Evolutionary conservation across 2,113 vertebrate species (phyloP).

Genomic region (Plecotus auritus): DNA sequence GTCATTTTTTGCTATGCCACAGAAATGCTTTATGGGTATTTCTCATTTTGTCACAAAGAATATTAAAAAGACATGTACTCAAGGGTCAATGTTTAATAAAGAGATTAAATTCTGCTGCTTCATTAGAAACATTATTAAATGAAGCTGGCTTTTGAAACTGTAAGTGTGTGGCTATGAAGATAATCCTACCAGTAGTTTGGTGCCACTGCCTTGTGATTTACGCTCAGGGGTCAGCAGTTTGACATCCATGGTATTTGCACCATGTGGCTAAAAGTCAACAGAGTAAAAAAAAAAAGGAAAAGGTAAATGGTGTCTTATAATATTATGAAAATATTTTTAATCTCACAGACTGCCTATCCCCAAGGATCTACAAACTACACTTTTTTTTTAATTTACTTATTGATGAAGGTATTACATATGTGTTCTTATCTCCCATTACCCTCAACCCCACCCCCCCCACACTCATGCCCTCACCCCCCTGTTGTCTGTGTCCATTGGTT

Average conservation of each 20-base stretch:
- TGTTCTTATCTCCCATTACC: no score
- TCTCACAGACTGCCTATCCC: not conserved
- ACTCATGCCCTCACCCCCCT: no score
- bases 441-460: no score
- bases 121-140: not conserved
- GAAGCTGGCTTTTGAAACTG: not conserved
- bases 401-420: no score
- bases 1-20: not conserved
- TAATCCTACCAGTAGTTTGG: not conserved
- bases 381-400: not conserved
- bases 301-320: not conserved
- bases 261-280: not conserved
- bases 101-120: not conserved
- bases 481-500: no score
- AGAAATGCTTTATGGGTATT: not conserved
- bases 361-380: not conserved
- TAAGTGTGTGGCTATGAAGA: not conserved
- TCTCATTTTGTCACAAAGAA: not conserved
- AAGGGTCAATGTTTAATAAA: not conserved
- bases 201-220: not conserved
- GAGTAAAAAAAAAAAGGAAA: not conserved
- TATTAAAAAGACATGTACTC: not conserved
- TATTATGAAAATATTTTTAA: constrained; percentile 7
- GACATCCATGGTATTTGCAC: not conserved
- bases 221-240: not conserved